Conservation (phyloP, 2,797 vertebrate genomes). For the Helostoma temminkii region DNA sequence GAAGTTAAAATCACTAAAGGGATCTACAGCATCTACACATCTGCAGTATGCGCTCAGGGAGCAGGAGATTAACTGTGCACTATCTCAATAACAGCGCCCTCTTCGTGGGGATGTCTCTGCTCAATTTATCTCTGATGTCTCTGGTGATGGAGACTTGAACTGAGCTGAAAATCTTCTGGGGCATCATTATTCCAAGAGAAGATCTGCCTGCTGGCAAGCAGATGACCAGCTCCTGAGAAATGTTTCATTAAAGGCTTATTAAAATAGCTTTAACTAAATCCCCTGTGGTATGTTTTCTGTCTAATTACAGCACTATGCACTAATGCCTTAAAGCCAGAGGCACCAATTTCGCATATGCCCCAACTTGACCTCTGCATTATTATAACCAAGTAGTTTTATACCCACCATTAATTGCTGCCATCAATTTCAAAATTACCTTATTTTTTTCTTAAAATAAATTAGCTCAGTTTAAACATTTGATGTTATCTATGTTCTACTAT, state of each 20-base stretch:
- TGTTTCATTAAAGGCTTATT: conserved; percentile 79
- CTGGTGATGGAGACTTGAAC: conserved; percentile 6
- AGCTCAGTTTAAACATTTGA: too few relatives aligned
- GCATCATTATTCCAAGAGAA: conserved; percentile 56
- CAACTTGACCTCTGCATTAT: conserved; percentile 20
- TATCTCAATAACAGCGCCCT: conserved; percentile 26
- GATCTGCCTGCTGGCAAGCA: conserved; percentile 57
- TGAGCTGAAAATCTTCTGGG: conserved; percentile 53
- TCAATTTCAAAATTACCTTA: too few relatives aligned
- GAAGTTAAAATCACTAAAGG: conserved; percentile 8
- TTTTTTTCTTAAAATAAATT: too few relatives aligned
- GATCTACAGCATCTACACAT: conserved; percentile 15
- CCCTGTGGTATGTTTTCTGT: conserved; percentile 65
- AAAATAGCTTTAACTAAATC: conserved; percentile 72
- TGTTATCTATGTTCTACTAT: too few relatives aligned
- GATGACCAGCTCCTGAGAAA: conserved; percentile 59
- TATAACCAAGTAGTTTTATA: not conserved
- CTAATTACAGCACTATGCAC: conserved; percentile 61
- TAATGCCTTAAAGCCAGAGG: conserved; percentile 54
- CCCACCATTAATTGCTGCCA: too few relatives aligned
- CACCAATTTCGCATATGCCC: conserved; percentile 27
- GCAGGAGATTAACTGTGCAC: conserved; percentile 18
- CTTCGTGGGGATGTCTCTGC: conserved; percentile 10
- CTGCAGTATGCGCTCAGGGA: conserved; percentile 15
- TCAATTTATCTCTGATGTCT: conserved; percentile 41